These are phyloP conservation scores for Notechis scutatus DNA, from an alignment of 2,113 vertebrate species.

Conservation along the genomic window DNA sequence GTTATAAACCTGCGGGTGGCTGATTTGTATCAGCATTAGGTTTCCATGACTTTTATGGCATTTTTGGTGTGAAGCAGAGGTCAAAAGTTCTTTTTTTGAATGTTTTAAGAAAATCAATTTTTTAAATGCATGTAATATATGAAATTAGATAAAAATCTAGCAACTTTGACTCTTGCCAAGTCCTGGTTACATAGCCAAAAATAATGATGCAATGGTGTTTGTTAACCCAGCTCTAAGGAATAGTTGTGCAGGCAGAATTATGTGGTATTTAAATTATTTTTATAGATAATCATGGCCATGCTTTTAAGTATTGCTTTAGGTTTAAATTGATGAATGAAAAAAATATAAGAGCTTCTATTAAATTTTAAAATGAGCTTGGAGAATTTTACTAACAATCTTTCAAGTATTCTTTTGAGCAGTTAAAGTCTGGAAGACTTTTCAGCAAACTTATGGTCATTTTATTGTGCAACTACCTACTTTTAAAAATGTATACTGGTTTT, in stretches of 20 bases:
- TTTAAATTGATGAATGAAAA: not conserved
- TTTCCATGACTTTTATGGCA: not conserved
- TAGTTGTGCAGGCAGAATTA: not conserved
- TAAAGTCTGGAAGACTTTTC: not conserved
- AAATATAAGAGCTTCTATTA: not conserved
- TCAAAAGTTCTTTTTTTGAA: not conserved
- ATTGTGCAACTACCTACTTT: not conserved
- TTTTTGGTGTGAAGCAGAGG: not conserved
- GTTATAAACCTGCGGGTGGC: not conserved
- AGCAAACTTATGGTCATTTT: not conserved
- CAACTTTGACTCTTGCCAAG: not conserved
- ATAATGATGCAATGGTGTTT: not conserved
- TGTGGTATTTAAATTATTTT: not conserved
- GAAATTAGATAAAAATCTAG: not conserved
- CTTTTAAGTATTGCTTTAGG: not conserved
- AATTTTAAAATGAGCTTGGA: not conserved
- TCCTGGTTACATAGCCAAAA: not conserved
- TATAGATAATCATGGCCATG: not conserved
- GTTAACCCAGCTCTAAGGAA: not conserved
- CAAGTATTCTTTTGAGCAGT: not conserved
- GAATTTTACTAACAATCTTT: not conserved
- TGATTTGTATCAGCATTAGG: not conserved
- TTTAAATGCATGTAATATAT: not conserved
- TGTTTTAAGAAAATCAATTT: not conserved
- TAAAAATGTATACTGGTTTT: not conserved